Conservation (phyloP, 1,140 invertebrate species). For the Ceratosolen solmsi region DNA sequence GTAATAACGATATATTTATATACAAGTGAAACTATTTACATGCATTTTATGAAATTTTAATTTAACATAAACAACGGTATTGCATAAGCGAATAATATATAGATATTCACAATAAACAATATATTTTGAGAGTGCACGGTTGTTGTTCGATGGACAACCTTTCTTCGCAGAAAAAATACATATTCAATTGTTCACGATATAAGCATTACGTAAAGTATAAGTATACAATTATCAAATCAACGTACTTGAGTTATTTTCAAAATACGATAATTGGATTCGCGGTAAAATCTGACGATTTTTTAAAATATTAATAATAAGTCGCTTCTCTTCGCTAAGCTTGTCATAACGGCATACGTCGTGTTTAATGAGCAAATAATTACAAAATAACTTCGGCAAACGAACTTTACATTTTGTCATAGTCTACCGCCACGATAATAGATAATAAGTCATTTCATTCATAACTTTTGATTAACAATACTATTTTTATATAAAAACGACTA, state of each 20-base stretch:
- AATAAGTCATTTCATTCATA: too few species aligned
- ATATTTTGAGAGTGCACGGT: neutral
- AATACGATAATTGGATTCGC: too few species aligned
- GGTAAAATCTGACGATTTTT: too few species aligned
- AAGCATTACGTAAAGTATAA: too few species aligned
- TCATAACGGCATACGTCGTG: neutral
- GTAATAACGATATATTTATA: slow-evolving; percentile 18
- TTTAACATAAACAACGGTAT: neutral
- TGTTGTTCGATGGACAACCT: neutral
- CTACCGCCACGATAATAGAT: too few species aligned
- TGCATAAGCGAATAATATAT: neutral
- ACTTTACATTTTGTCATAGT: too few species aligned
- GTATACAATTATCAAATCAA: neutral
- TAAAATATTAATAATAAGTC: neutral
- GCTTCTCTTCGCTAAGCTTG: slow-evolving; percentile 7
- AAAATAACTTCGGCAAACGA: neutral
- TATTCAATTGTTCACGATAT: too few species aligned
- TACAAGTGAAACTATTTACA: slow-evolving; percentile 45
- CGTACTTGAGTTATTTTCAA: neutral
- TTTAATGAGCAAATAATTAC: neutral
- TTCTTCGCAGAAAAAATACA: neutral
- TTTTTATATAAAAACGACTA: too few species aligned
- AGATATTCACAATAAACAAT: slow-evolving; percentile 16
- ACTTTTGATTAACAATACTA: too few species aligned
- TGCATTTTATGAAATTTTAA: neutral